These are phyloP conservation scores for Chouioia cunea DNA, from an alignment of 2,888 invertebrate species.

Conservation along the genomic window DNA sequence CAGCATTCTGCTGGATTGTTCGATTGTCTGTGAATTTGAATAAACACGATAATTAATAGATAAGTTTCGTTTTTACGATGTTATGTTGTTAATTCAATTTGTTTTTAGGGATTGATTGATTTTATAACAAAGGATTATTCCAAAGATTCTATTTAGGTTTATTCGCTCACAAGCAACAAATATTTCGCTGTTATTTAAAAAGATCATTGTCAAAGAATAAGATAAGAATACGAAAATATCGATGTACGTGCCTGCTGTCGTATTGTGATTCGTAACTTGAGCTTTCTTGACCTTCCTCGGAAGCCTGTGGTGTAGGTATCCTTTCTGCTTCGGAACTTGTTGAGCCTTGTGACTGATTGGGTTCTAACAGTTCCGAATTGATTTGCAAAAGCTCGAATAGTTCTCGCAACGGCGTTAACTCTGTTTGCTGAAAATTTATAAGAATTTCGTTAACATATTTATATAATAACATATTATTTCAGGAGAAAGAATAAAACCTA, in stretches of 20 bases:
- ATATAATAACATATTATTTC: too few species aligned
- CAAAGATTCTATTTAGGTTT: too few species aligned
- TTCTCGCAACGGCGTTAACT: constrained; percentile 86
- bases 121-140: too few species aligned
- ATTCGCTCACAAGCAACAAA: too few species aligned
- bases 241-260: constrained; percentile 63
- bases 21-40: constrained; percentile 57
- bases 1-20: constrained; percentile 67
- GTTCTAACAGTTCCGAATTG: constrained; percentile 77
- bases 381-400: constrained; percentile 86
- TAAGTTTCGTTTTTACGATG: not conserved
- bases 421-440: constrained; percentile 74
- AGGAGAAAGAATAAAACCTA: constrained; percentile 64
- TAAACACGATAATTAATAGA: not conserved
- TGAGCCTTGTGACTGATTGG: constrained; percentile 64
- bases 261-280: constrained; percentile 68
- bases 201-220: too few species aligned
- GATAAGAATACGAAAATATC: too few species aligned
- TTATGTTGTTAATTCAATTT: too few species aligned
- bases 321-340: constrained; percentile 64
- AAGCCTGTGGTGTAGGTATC: constrained; percentile 65
- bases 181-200: too few species aligned
- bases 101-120: too few species aligned
- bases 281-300: constrained; percentile 66
- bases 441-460: constrained; percentile 3